Evolutionary conservation across 2,888 invertebrate species (phyloP).

Genomic region (Desoria tigrina): DNA sequence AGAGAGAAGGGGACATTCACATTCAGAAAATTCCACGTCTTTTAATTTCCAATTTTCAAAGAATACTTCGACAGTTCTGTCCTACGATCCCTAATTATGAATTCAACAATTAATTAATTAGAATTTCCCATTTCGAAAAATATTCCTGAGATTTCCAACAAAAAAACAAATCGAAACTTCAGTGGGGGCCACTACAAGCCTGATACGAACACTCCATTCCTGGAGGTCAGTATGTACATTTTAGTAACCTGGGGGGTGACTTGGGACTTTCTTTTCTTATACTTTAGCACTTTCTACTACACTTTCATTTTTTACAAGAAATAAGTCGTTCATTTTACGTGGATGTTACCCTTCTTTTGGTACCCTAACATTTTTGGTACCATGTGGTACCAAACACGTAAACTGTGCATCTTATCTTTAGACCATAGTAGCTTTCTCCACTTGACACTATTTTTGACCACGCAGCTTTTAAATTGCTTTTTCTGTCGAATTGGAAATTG

Average conservation of each 20-base stretch:
- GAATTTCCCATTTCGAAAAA: too few species aligned
- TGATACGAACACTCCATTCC: neutral
- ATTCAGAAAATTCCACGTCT: too few species aligned
- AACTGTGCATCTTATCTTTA: conserved; percentile 5
- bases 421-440: neutral
- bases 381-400: neutral
- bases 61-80: too few species aligned
- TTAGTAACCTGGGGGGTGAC: conserved; percentile 27
- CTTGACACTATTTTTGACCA: neutral
- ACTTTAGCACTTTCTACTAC: neutral
- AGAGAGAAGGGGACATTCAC: too few species aligned
- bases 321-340: conserved; percentile 1
- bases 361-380: neutral
- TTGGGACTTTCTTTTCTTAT: conserved; percentile 25
- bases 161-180: too few species aligned
- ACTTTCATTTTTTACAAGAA: neutral
- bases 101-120: too few species aligned
- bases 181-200: too few species aligned
- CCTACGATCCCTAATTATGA: too few species aligned
- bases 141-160: too few species aligned
- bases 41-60: too few species aligned
- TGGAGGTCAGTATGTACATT: conserved; percentile 16
- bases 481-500: neutral
- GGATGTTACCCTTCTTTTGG: neutral
- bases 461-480: neutral